A percentile compares a stretch with the other conserved stretches of the same genome.
These are phyloP conservation scores for Arvicanthis niloticus DNA, from an alignment of 2,113 vertebrate genomes.

Conservation along the genomic window DNA sequence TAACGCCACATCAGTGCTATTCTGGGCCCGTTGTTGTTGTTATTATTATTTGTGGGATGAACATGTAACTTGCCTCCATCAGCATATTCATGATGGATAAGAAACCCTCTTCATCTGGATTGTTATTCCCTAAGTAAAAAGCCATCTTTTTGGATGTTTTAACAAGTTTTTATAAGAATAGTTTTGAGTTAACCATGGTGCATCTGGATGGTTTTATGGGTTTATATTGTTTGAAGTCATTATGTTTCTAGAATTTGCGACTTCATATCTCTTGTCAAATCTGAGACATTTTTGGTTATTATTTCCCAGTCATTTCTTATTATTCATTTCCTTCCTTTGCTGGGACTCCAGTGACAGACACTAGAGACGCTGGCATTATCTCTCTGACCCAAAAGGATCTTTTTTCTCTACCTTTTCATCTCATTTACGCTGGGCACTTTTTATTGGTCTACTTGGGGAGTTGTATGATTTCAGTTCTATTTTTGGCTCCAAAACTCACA, in stretches of 20 bases:
- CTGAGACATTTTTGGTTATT: neutral
- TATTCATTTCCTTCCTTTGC: neutral
- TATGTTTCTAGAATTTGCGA: neutral
- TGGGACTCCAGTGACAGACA: neutral
- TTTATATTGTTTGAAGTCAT: neutral
- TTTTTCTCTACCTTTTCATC: neutral
- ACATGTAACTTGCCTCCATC: neutral
- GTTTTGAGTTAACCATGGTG: neutral
- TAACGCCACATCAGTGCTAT: neutral
- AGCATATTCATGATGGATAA: neutral
- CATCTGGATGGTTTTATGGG: neutral
- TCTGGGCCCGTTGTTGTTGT: too few relatives aligned
- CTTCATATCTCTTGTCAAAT: slow-evolving; percentile 14
- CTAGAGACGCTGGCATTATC: neutral
- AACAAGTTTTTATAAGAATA: neutral
- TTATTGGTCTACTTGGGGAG: neutral
- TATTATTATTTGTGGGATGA: neutral
- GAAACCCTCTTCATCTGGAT: neutral
- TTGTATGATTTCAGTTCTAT: neutral
- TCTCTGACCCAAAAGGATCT: neutral
- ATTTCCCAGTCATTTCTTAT: neutral
- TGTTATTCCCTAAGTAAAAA: neutral
- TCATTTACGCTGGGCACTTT: neutral
- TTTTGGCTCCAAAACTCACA: slow-evolving; percentile 41
- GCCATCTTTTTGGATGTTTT: slow-evolving; percentile 20